Evolutionary conservation across 1,140 invertebrate genomes (phyloP).

Genomic region (Venturia canescens): DNA sequence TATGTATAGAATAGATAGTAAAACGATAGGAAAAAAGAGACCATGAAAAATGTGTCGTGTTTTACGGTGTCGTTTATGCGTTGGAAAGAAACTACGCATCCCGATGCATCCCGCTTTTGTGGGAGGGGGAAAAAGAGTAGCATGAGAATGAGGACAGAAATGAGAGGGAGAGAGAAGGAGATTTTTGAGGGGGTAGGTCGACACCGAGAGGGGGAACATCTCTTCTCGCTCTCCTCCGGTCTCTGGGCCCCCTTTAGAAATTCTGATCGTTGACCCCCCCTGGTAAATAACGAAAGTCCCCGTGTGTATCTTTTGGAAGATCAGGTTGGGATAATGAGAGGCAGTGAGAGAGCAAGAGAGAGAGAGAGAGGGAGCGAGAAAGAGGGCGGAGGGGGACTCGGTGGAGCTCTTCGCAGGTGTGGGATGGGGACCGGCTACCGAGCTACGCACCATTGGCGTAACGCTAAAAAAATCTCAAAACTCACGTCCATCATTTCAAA

Average conservation of each 20-base stretch:
- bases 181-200: slow-evolving; percentile 54
- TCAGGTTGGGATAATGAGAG: slow-evolving; percentile 75
- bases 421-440: slow-evolving; percentile 73
- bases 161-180: slow-evolving; percentile 23
- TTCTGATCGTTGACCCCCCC: slow-evolving; percentile 71
- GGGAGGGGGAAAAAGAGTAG: no score
- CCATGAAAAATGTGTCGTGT: slow-evolving; percentile 39
- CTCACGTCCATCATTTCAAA: slow-evolving; percentile 46
- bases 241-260: slow-evolving; percentile 62
- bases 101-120: slow-evolving; percentile 8
- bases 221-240: neutral
- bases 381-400: slow-evolving; percentile 14
- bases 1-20: slow-evolving; percentile 15
- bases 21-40: slow-evolving; percentile 9
- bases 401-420: slow-evolving; percentile 67
- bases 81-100: slow-evolving; percentile 37
- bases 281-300: slow-evolving; percentile 74
- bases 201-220: slow-evolving; percentile 57
- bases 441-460: slow-evolving; percentile 73
- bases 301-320: slow-evolving; percentile 73
- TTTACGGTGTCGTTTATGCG: slow-evolving; percentile 9
- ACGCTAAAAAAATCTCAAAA: slow-evolving; percentile 61
- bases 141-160: neutral
- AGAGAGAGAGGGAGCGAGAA: slow-evolving; percentile 42
- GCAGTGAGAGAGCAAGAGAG: slow-evolving; percentile 63